Evolutionary conservation across 2,888 invertebrate genomes (phyloP), one percentile per base, ranked within the genome.

Genomic region (Kryphioiulus occultus): DNA sequence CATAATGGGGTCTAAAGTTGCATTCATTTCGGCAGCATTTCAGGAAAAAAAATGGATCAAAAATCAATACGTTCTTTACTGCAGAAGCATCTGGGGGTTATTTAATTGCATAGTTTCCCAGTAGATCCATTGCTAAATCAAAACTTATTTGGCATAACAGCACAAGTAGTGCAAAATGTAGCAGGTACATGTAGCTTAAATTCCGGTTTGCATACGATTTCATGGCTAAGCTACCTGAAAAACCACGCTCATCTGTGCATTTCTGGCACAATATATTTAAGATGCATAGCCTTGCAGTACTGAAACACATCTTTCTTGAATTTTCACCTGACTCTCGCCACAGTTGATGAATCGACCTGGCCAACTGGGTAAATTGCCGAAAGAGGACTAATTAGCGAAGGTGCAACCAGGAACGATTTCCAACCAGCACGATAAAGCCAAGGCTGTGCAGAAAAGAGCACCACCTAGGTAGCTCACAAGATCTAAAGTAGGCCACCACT

Each of bases 351-450:
- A 22, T 59, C 10, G 59, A 10, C 7, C 59, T 22, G 22, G 7
- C 22, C 59, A 59, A 59, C n/a, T 59, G 22, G 59, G 22, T n/a
- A 59, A 59, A 22, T 59, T 22, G 7, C 59, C 9, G 22, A 59
- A 59, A 59, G n/a, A n/a, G 59, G 59, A 59, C 22, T 59, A 59
- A 59, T 59, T 59, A 59, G 22, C 22, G 22, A 59, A 59, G n/a
- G 59, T 59, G 59, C 59, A 22, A 59, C 59, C 59, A 22, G 59
- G n/a, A 59, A 59, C 59, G 59, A 59, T 59, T 59, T n/a, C 59
- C 19, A 59, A 22, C n/a, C 3, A 22, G 59, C 59, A 59, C 59
- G 59, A 22, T n/a, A 59, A 19, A 1, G 3, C n/a, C 9, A 59
- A 59, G 59, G 59, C 59, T 47, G 47, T 17, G 3, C 15, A 17